Evolutionary conservation across 1,140 invertebrate species (phyloP).

Genomic region (Penaeus chinensis): DNA sequence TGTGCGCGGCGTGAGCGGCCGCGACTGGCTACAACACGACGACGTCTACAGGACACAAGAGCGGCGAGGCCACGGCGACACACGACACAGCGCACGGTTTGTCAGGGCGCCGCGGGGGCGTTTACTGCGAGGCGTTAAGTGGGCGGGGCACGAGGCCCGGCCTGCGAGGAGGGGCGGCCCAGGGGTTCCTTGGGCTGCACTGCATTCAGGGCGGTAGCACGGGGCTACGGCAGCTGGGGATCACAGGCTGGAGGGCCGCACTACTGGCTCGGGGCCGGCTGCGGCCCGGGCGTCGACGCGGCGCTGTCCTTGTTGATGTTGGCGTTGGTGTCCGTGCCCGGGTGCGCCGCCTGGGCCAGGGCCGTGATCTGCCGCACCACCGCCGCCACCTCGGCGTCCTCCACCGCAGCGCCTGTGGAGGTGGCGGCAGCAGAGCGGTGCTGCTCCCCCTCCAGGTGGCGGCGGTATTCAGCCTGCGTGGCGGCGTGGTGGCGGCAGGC

Average conservation of each 20-base stretch:
- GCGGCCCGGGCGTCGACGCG: conserved; percentile 44
- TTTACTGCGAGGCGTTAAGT: conserved; percentile 62
- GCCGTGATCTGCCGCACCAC: conserved; percentile 85
- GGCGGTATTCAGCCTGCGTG: conserved; percentile 41
- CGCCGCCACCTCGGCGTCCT: conserved; percentile 72
- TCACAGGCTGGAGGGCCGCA: conserved; percentile 29
- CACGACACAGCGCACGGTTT: conserved; percentile 46
- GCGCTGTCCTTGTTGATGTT: conserved; percentile 65
- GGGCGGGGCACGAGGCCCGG: conserved; percentile 52
- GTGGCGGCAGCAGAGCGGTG: conserved; percentile 65
- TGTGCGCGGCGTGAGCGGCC: neutral
- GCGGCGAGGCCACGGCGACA: conserved; percentile 51
- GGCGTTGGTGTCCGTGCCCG: conserved; percentile 67
- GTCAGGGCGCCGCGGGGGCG: conserved; percentile 49
- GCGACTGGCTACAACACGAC: conserved; percentile 36
- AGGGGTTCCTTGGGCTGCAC: neutral
- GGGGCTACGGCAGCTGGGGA: neutral
- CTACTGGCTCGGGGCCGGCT: conserved; percentile 55
- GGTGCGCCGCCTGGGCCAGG: conserved; percentile 78
- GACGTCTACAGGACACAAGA: conserved; percentile 52
- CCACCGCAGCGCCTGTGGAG: conserved; percentile 78
- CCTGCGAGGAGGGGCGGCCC: conserved; percentile 37
- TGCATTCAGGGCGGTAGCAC: neutral
- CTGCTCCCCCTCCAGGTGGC: conserved; percentile 68
- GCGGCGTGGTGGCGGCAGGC: conserved; percentile 61